Evolutionary conservation across 1,140 invertebrate genomes (phyloP).

Genomic region (Hyposmocoma kahamanoa): DNA sequence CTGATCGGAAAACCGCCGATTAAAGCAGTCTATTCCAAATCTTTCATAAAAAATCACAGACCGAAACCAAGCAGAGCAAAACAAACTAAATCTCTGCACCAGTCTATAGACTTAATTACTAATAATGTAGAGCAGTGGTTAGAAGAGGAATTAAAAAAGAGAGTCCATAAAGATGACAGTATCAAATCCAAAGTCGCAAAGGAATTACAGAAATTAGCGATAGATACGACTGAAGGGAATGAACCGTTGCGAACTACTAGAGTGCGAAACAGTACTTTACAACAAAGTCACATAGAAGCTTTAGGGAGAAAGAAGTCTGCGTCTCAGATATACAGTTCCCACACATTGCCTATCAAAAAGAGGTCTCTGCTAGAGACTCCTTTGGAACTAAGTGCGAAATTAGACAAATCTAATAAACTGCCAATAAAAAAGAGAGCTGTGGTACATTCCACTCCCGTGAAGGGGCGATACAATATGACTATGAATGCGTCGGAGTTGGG

Average conservation of each 20-base stretch:
- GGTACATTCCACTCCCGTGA: constrained; percentile 47
- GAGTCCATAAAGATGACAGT: neutral
- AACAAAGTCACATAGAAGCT: neutral
- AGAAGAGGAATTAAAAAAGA: constrained; percentile 29
- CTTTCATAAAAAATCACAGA: constrained; percentile 18
- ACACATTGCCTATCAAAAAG: constrained; percentile 49
- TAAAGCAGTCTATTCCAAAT: constrained; percentile 36
- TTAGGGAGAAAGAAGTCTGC: constrained; percentile 20
- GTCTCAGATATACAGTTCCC: constrained; percentile 30
- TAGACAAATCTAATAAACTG: constrained; percentile 5
- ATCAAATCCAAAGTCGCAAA: constrained; percentile 17
- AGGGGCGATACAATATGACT: constrained; percentile 19
- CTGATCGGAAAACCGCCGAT: constrained; percentile 37
- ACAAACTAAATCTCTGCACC: constrained; percentile 28
- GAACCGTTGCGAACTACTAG: constrained; percentile 16
- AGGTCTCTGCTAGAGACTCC: constrained; percentile 24
- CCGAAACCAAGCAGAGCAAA: constrained; percentile 15
- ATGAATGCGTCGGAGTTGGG: constrained; percentile 31
- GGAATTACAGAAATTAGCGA: constrained; percentile 32
- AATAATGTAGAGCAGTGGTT: constrained; percentile 47
- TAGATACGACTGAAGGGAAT: constrained; percentile 32
- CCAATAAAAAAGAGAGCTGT: constrained; percentile 44
- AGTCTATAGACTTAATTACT: constrained; percentile 28
- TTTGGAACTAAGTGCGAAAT: constrained; percentile 4
- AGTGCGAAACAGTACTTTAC: constrained; percentile 16